Evolutionary conservation across 2,888 invertebrate genomes (phyloP), one percentile per base, ranked within the genome.

Genomic region (Branchipolynoe longqiensis): DNA sequence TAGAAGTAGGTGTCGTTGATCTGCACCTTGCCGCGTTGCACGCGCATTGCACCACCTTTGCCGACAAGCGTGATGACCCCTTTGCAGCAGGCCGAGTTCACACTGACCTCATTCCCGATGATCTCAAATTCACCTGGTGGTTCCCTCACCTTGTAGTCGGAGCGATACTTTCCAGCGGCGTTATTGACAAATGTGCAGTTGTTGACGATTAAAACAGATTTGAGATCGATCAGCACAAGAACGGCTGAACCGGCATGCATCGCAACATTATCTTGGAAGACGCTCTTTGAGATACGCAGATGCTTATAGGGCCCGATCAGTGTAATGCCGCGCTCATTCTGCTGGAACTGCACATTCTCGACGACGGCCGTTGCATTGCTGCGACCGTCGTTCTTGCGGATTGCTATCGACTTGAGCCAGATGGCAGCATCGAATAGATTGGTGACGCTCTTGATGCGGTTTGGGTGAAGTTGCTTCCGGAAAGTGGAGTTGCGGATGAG

Each of bases 231-330:
- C 12, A 89, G 81, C 6, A 88, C 87, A 31, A 89, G 73, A 18
- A 89, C 74, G 54, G 84, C 89, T 6, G 87, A 88, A 0, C 88
- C 89, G 28, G 89, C 87, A 58, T 89, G 89, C 86, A 89, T 89
- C 18, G 88, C 88, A 14, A 85, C 86, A 64, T 89, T 88, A 6
- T 83, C 54, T 33, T 31, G 62, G 84, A 89, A 89, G n/a, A 81
- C 38, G 78, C 84, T 73, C 40, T 82, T 48, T n/a, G 74, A 33
- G n/a, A 89, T 56, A 0, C 18, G 25, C 12, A 88, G 83, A 14
- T 48, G 48, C 36, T 58, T 48, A 84, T 84, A 88, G 25, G 85
- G 83, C n/a, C 89, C 89, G 22, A 88, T 85, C 2, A 87, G 31
- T 3, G 88, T 88, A 18, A 88, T 54, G 4, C 86, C 89, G 18